phyloP scores from a whole-genome alignment of 2,888 invertebrate species.

The Drosophila emarginata region DNA sequence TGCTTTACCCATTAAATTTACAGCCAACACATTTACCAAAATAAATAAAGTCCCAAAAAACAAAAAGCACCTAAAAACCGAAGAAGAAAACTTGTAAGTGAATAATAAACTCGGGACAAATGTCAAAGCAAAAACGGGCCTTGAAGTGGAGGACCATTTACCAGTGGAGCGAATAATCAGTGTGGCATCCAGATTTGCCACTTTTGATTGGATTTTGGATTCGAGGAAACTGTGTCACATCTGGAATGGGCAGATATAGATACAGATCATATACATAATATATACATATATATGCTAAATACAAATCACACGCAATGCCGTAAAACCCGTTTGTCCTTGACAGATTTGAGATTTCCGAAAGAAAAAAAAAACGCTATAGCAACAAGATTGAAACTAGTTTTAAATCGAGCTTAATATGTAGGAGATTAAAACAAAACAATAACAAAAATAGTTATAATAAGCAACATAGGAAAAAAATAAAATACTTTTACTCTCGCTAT shows the following conservation, averaged over 20 bases:
- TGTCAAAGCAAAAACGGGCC: constrained; percentile 20
- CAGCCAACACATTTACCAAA: constrained; percentile 49
- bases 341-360: constrained; percentile 27
- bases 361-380: constrained; percentile 43
- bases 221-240: constrained; percentile 41
- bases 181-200: constrained; percentile 1
- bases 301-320: constrained; percentile 53
- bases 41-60: constrained; percentile 34
- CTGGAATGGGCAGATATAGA: constrained; percentile 6
- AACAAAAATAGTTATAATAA: constrained; percentile 26
- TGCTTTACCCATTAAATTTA: constrained; percentile 29
- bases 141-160: constrained; percentile 8
- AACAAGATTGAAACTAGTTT: constrained; percentile 58
- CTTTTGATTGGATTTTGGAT: not conserved
- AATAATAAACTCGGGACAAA: constrained; percentile 18
- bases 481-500: constrained; percentile 66
- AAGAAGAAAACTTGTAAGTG: constrained; percentile 7
- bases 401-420: constrained; percentile 24
- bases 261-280: constrained; percentile 41
- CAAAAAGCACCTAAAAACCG: constrained; percentile 25
- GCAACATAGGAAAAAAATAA: constrained; percentile 11
- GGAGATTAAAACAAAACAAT: constrained; percentile 24
- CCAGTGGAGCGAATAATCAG: no score
- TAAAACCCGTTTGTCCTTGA: constrained; percentile 68
- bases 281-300: constrained; percentile 59